Evolutionary conservation across 2,113 vertebrate genomes (phyloP).

Genomic region (Oncorhynchus clarkii): DNA sequence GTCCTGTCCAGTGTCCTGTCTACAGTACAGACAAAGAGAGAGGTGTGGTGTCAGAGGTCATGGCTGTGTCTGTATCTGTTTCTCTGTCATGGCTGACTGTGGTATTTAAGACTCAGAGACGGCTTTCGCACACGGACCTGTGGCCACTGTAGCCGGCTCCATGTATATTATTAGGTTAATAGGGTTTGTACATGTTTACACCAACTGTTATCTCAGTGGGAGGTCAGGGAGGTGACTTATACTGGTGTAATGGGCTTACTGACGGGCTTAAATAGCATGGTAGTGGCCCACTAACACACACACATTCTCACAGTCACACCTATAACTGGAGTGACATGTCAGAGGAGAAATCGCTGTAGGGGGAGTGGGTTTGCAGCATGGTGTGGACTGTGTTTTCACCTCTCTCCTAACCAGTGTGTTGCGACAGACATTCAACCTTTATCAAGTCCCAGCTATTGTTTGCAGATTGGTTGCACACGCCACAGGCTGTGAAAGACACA

Average conservation of each 20-base stretch:
- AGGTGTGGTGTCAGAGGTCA: not conserved
- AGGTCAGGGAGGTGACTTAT: conserved; percentile 58
- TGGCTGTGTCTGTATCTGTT: not conserved
- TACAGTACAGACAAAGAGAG: too few relatives aligned
- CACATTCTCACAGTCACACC: not conserved
- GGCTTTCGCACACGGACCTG: conserved; percentile 26
- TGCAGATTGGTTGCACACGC: conserved; percentile 72
- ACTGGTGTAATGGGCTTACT: conserved; percentile 58
- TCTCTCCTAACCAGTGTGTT: conserved; percentile 44
- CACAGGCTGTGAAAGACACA: conserved; percentile 77
- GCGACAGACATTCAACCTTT: conserved; percentile 73
- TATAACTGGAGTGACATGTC: conserved; percentile 2
- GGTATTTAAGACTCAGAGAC: conserved; percentile 45
- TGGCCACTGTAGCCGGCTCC: conserved; percentile 27
- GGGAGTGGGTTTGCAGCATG: conserved; percentile 30
- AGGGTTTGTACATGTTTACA: conserved; percentile 64
- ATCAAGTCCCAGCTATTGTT: conserved; percentile 77
- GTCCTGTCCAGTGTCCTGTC: too few relatives aligned
- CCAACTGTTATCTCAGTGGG: conserved; percentile 55
- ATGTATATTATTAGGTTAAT: conserved; percentile 61
- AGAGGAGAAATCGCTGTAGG: conserved; percentile 21
- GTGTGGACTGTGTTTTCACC: conserved; percentile 31
- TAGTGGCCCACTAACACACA: conserved; percentile 34
- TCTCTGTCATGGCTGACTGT: conserved; percentile 34
- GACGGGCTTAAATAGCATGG: conserved; percentile 36